Evolutionary conservation across 2,888 invertebrate genomes (phyloP), one percentile per base, ranked within the genome.

Genomic region (Antheraea yamamai): DNA sequence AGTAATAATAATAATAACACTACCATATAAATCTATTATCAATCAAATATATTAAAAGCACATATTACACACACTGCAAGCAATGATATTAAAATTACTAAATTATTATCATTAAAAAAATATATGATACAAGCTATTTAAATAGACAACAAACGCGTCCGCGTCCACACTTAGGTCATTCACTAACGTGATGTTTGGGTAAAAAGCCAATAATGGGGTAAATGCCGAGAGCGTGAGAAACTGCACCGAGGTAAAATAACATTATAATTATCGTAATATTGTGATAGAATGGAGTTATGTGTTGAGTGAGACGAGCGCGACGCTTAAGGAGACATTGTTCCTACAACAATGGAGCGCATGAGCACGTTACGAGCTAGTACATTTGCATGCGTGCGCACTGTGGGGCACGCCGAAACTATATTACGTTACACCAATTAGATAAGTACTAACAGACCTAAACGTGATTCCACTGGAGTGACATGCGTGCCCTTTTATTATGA

Each of bases 321-420:
- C 81, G 81, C 52, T 52, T 2, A 18, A 52, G 16, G 78, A 79
- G 84, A 84, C 75, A 79, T 85, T 83, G 83, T 84, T 81, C 76
- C 76, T 76, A 78, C 80, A 79, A 86, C 86, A 88, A 87, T 85
- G 76, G 82, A 75, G 71, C 76, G 80, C 83, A 83, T 84, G 83
- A 85, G 80, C 77, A 79, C 78, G 78, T 73, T 76, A 18, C 52
- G 3, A 18, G 16, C 3, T 2, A 52, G 52, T 52, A 3, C 16
- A 52, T 52, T 52, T 52, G 52, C 16, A 52, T 52, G 52, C 16
- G 39, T 52, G 18, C 16, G 18, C 52, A 52, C 18, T 52, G 6
- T 18, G 18, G 3, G 18, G 14, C 52, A 18, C 52, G 16, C 18
- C 2, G 18, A 52, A 12, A 52, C 18, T 18, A 52, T 52, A 52